Percentiles rank a stretch among this genome's conserved stretches.
phyloP scores from a whole-genome alignment of 2,888 invertebrate species.

The Eugnorisma glareosa region DNA sequence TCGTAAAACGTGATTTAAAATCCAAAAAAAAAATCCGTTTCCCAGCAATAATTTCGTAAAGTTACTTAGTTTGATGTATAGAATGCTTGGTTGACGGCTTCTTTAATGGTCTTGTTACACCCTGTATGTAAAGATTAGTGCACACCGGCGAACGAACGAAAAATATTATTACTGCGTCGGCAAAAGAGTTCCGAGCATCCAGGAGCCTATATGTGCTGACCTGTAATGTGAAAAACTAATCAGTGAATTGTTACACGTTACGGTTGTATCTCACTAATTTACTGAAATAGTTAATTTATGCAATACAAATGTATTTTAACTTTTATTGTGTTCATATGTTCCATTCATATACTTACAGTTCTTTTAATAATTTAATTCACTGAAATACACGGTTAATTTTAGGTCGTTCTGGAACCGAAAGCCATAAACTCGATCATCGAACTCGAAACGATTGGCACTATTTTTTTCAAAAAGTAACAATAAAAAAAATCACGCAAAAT shows the following conservation, averaged over 20 bases:
- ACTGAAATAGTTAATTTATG: slow-evolving; percentile 55
- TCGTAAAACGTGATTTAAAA: no score
- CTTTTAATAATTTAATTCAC: slow-evolving; percentile 52
- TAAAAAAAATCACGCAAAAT: no score
- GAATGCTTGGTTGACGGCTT: no score
- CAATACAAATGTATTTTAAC: slow-evolving; percentile 64
- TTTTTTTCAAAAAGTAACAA: no score
- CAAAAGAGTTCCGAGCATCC: neutral
- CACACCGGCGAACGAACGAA: slow-evolving; percentile 17
- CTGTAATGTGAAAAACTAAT: slow-evolving; percentile 64
- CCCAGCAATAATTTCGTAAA: no score
- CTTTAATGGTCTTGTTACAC: no score
- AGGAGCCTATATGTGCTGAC: neutral
- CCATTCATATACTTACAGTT: slow-evolving; percentile 53
- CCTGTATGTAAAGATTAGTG: slow-evolving; percentile 56
- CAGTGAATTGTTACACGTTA: slow-evolving; percentile 58
- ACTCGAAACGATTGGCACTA: no score
- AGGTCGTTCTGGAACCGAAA: no score
- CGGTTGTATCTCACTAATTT: slow-evolving; percentile 51
- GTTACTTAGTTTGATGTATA: no score
- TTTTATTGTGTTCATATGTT: slow-evolving; percentile 64
- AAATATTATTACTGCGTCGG: neutral
- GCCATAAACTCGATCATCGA: no score
- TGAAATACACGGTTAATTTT: no score
- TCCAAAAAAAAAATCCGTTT: no score